Conservation (phyloP, 2,797 vertebrate species). For the Amniataba percoides region DNA sequence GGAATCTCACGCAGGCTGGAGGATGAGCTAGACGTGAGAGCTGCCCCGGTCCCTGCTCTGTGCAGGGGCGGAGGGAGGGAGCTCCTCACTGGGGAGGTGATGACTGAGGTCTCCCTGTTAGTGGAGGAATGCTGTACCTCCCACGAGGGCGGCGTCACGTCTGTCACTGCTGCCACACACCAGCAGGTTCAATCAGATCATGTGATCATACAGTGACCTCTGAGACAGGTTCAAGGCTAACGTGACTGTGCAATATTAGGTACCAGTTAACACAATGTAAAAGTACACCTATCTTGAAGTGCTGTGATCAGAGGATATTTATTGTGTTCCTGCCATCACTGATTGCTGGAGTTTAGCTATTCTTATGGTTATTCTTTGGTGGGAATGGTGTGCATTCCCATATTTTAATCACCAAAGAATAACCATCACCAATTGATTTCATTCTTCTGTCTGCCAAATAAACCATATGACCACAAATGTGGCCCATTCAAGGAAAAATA, state of each 20-base stretch:
- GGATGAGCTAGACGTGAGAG: background rate
- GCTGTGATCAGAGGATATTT: background rate
- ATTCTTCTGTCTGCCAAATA: no score
- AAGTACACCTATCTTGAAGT: background rate
- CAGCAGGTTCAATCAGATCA: conserved; percentile 52
- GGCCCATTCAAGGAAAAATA: background rate
- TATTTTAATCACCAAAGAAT: background rate
- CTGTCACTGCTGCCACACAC: conserved; percentile 50
- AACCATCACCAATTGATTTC: background rate
- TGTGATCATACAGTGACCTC: conserved; percentile 41
- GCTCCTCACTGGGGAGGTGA: conserved; percentile 35
- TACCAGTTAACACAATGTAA: background rate
- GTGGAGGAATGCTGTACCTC: conserved; percentile 62
- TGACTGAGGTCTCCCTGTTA: conserved; percentile 63
- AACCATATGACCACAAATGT: background rate
- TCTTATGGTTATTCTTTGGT: no score
- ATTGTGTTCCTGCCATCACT: background rate
- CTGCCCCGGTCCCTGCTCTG: background rate
- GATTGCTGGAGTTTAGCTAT: background rate
- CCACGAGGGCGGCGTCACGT: conserved; percentile 26
- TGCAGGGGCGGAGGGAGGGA: conserved; percentile 23
- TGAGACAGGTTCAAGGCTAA: conserved; percentile 35
- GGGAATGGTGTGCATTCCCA: no score
- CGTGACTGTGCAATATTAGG: background rate
- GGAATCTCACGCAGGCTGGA: conserved; percentile 4